These are phyloP conservation scores for Remorina albescens DNA, from an alignment of 2,797 vertebrate species.

Conservation along the genomic window DNA sequence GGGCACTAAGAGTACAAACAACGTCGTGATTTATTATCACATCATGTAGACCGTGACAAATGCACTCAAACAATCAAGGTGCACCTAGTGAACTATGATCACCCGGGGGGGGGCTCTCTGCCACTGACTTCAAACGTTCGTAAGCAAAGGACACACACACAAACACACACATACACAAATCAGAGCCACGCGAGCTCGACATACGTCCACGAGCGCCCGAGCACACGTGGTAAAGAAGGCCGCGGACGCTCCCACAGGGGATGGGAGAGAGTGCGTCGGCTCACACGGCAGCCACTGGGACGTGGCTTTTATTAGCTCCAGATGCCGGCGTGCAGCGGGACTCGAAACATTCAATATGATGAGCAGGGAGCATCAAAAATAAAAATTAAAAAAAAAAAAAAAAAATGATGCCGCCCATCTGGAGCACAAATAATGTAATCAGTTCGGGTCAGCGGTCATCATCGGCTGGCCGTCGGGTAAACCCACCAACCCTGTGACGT, in stretches of 20 bases:
- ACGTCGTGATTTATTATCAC: slow-evolving; percentile 67
- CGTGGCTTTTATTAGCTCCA: slow-evolving; percentile 69
- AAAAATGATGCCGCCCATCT: slow-evolving; percentile 76
- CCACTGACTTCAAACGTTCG: slow-evolving; percentile 47
- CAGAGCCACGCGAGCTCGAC: slow-evolving; percentile 28
- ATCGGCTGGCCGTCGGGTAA: slow-evolving; percentile 60
- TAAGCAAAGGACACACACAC: slow-evolving; percentile 16
- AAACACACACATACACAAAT: slow-evolving; percentile 3
- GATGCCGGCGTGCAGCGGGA: slow-evolving; percentile 58
- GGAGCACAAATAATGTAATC: slow-evolving; percentile 81
- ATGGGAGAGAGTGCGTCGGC: slow-evolving; percentile 13
- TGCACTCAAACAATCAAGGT: slow-evolving; percentile 75
- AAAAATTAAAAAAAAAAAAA: too few species aligned
- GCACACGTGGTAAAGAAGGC: slow-evolving; percentile 18
- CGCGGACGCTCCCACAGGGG: slow-evolving; percentile 39
- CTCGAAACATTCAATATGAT: slow-evolving; percentile 55
- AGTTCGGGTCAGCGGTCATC: slow-evolving; percentile 74
- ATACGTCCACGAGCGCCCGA: slow-evolving; percentile 39
- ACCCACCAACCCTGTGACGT: slow-evolving; percentile 71
- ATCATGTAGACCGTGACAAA: slow-evolving; percentile 66
- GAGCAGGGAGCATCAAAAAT: slow-evolving; percentile 66
- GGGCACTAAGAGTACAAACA: slow-evolving; percentile 45
- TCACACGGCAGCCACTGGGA: slow-evolving; percentile 42
- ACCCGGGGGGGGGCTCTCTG: slow-evolving; percentile 55
- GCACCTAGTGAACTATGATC: slow-evolving; percentile 53